A percentile compares a stretch with the other conserved stretches of the same genome.
phyloP scores from a whole-genome alignment of 2,797 vertebrate species.

The Molossus alvarezi region DNA sequence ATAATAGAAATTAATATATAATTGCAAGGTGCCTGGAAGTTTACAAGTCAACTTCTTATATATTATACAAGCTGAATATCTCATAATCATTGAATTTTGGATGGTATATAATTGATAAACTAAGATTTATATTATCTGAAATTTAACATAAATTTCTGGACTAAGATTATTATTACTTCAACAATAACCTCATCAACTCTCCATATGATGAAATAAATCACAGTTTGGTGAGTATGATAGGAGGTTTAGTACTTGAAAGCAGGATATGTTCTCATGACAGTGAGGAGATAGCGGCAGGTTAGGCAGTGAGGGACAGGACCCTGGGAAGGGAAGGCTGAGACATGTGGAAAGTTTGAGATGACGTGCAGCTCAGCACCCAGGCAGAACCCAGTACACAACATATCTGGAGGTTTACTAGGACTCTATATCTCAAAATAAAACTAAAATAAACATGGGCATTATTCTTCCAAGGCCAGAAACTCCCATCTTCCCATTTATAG shows the following conservation, averaged over 20 bases:
- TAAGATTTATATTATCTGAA: neutral
- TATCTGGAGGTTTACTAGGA: too few relatives aligned
- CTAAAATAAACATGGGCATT: too few relatives aligned
- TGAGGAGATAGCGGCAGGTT: neutral
- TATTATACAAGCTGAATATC: neutral
- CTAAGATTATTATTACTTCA: neutral
- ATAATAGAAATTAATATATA: neutral
- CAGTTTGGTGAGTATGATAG: neutral
- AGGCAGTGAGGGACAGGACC: too few relatives aligned
- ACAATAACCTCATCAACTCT: neutral
- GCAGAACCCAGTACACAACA: too few relatives aligned
- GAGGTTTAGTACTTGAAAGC: neutral
- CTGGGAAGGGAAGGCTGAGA: too few relatives aligned
- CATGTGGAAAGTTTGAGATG: too few relatives aligned
- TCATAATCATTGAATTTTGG: neutral
- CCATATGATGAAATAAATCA: neutral
- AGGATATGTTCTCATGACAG: neutral
- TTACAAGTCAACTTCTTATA: neutral
- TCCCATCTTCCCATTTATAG: too few relatives aligned
- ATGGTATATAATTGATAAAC: neutral
- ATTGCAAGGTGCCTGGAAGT: neutral
- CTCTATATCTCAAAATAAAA: too few relatives aligned
- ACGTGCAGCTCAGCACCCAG: too few relatives aligned
- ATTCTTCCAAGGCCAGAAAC: too few relatives aligned
- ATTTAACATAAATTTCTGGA: neutral